Conservation (phyloP, 2,113 vertebrate species). For the Sinocyclocheilus rhinocerous region DNA sequence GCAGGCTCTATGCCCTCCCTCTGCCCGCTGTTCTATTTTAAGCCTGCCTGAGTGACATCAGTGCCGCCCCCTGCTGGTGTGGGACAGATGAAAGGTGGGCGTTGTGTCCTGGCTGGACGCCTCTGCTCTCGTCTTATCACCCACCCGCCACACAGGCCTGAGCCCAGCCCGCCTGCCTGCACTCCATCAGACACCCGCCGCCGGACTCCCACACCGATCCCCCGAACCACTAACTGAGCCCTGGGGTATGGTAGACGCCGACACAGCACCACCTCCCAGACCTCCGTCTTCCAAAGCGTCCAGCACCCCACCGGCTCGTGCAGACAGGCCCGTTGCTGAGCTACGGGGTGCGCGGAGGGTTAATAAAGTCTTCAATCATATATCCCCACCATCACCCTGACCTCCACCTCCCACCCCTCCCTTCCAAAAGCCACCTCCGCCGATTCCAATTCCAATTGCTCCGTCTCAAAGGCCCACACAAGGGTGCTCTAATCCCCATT, state of each 20-base stretch:
- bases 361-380: conserved; percentile 80
- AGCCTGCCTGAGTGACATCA: conserved; percentile 74
- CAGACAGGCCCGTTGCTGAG: conserved; percentile 39
- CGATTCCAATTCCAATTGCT: conserved; percentile 73
- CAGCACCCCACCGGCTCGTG: neutral
- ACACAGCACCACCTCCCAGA: neutral
- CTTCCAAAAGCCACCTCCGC: conserved; percentile 41
- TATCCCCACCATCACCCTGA: conserved; percentile 57
- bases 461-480: conserved; percentile 73
- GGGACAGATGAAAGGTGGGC: conserved; percentile 77
- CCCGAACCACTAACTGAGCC: conserved; percentile 39
- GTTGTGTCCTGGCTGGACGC: conserved; percentile 62
- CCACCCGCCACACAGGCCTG: conserved; percentile 70
- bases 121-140: conserved; percentile 73
- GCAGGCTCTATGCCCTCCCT: conserved; percentile 67
- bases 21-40: conserved; percentile 71
- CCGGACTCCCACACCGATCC: conserved; percentile 31
- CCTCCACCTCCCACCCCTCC: conserved; percentile 39
- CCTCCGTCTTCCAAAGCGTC: conserved; percentile 26
- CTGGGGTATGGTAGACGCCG: conserved; percentile 42
- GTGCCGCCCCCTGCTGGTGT: conserved; percentile 59
- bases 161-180: conserved; percentile 52
- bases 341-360: conserved; percentile 62
- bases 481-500: conserved; percentile 76
- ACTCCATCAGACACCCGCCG: conserved; percentile 46